phyloP scores from a whole-genome alignment of 2,888 invertebrate species.

The Caenorhabditis sp. region DNA sequence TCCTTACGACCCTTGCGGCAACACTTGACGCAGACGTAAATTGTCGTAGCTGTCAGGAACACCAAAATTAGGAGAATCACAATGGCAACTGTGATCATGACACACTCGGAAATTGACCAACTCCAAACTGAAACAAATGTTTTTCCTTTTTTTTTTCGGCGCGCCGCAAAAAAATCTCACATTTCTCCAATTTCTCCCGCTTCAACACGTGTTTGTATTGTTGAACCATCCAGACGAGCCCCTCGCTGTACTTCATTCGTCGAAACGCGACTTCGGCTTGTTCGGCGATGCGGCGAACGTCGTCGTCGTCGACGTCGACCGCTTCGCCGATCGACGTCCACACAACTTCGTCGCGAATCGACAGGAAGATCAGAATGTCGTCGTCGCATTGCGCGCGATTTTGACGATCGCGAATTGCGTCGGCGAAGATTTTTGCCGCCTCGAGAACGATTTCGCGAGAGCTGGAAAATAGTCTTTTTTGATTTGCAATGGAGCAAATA shows the following conservation, averaged over 20 bases:
- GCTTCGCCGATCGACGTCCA: conserved; percentile 30
- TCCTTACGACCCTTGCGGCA: conserved; percentile 19
- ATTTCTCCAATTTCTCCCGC: conserved; percentile 4
- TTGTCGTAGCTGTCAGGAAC: background rate
- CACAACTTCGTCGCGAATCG: conserved; percentile 40
- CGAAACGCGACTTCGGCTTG: conserved; percentile 34
- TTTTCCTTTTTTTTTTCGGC: background rate
- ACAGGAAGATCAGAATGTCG: conserved; percentile 45
- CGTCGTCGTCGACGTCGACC: conserved; percentile 8
- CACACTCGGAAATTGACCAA: conserved; percentile 29
- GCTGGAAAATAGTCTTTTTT: too few species aligned
- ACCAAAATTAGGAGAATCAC: conserved; percentile 11
- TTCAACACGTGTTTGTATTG: conserved; percentile 29
- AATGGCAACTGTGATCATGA: conserved; percentile 14
- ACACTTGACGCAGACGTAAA: conserved; percentile 15
- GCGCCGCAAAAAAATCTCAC: background rate
- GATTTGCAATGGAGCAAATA: too few species aligned
- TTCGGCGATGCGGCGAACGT: conserved; percentile 14
- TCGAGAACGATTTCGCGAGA: conserved; percentile 17
- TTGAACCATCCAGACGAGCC: conserved; percentile 28
- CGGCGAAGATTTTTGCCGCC: conserved; percentile 47
- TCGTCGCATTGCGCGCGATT: conserved; percentile 47
- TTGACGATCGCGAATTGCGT: conserved; percentile 36
- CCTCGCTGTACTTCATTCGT: conserved; percentile 30
- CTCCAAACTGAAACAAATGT: conserved; percentile 29